Evolutionary conservation across 2,113 vertebrate species (phyloP), one percentile per base, ranked within the genome.

Genomic region (Hirundichthys speculiger): DNA sequence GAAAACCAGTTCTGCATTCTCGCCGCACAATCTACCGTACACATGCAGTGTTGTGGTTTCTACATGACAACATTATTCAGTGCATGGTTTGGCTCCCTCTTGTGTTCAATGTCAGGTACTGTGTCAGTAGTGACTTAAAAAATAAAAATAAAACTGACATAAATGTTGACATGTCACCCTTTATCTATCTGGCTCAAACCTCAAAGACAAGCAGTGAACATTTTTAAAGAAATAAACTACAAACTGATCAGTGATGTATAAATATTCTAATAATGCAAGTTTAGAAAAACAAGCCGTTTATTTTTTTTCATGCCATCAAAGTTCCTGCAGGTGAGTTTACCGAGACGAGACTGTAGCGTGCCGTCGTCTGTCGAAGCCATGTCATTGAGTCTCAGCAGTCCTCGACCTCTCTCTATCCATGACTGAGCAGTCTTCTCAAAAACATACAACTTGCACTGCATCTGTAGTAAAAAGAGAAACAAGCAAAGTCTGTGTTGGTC

Each of bases 371-470:
- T 92, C 0, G 97, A 98, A 0, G 97, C 96, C 98, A 98, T 99
- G 74, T 99, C 98, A 5, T 99, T 99, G 77, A 99, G 96, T 79
- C 98, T 92, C 77, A 99, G 94, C 48, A 97, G 93, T 11, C 98
- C 98, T 78, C 98, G 93, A 70, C 98, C 98, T 84, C 98, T 90
- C 70, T 99, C 98, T 83, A 98, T 97, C 98, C 98, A 99, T 0
- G 97, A 98, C 90, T 99, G 98, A n/a, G 94, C 95, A 3, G 81
- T 93, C 91, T 98, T 99, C 88, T 99, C 98, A 76, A 99, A 99
- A 52, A 99, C 96, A 68, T 99, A 99, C 73, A 99, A 91, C 91
- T 99, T 99, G 90, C 97, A 99, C 79, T 99, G 98, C 83, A 98
- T 98, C 98, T 99, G 89, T 48, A 69, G 13, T 4, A 6, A 24